Evolutionary conservation across 1,140 invertebrate genomes (phyloP).

Genomic region (Macrobrachium rosenbergii): DNA sequence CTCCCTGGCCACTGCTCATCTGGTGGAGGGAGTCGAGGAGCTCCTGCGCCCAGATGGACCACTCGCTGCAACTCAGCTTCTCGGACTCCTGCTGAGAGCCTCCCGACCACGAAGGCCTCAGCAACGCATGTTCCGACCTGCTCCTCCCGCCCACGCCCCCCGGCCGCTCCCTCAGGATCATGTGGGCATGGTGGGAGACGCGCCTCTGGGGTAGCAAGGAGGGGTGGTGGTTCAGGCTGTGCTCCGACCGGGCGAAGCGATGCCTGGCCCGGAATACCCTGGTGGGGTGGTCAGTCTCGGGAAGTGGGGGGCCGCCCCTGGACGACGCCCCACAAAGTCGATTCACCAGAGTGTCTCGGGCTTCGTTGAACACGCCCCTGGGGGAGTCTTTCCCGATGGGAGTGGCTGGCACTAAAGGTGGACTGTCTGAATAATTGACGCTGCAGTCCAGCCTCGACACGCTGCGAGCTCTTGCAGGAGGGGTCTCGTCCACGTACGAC

Average conservation of each 20-base stretch:
- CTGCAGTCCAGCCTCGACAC: constrained; percentile 61
- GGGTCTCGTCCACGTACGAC: not conserved
- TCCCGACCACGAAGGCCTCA: constrained; percentile 31
- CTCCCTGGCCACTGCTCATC: constrained; percentile 34
- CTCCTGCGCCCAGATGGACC: constrained; percentile 58
- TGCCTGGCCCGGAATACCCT: constrained; percentile 48
- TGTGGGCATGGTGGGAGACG: constrained; percentile 28
- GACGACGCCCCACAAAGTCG: constrained; percentile 43
- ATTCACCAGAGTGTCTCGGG: constrained; percentile 53
- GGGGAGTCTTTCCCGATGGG: constrained; percentile 41
- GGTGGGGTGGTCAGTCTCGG: constrained; percentile 58
- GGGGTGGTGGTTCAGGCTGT: constrained; percentile 41
- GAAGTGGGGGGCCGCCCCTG: constrained; percentile 52
- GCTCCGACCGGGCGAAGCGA: constrained; percentile 53
- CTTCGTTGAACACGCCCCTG: constrained; percentile 56
- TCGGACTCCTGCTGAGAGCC: not conserved
- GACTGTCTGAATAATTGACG: constrained; percentile 60
- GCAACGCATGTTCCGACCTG: constrained; percentile 39
- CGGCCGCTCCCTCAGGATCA: constrained; percentile 5
- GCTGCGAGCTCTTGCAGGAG: constrained; percentile 36
- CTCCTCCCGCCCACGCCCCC: constrained; percentile 43
- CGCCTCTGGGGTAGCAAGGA: constrained; percentile 24
- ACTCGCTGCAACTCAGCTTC: constrained; percentile 12
- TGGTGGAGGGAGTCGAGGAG: constrained; percentile 57
- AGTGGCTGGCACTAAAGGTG: constrained; percentile 40